Evolutionary conservation across 1,140 invertebrate genomes (phyloP), one percentile per base, ranked within the genome.

Genomic region (Marisa cornuarietis): DNA sequence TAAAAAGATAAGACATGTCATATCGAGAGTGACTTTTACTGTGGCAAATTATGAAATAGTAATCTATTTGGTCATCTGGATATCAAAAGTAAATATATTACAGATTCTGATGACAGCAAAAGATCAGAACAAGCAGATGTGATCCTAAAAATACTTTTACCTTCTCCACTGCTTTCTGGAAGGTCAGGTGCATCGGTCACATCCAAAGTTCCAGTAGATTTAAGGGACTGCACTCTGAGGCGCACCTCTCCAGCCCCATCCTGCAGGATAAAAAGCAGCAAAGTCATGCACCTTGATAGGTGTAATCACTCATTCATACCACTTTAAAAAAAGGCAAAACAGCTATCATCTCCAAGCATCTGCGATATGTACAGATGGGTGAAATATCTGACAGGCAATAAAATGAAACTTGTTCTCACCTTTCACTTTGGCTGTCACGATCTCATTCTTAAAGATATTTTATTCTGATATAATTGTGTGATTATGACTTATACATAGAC

Each of bases 141-240:
- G 24, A 42, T 49, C n/a, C 42, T 20, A 74, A 24, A 24, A 16
- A 42, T 42, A 42, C 31, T 42, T 42, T 42, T 42, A 85, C 83
- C 89, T 82, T 89, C 86, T 69, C 88, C 90, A 78, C 88, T 90
- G 77, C 78, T 79, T n/a, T 77, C 81, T 42, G 83, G 83, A 24
- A 69, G 54, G 42, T 79, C 72, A 20, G 74, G 52, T 49, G 71
- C 76, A 76, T 84, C 82, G 49, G 72, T 76, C 58, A 82, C 68
- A 76, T 85, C 82, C n/a, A 82, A 52, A 62, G 74, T 75, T 13
- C 78, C 79, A 71, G 69, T 71, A 42, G 65, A 65, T 24, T 78
- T 83, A 61, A 85, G 62, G 7, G 84, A 85, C 73, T 79, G 79
- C 18, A 85, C 82, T 69, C 78, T 79, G 63, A 85, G 74, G 6